phyloP scores from a whole-genome alignment of 2,888 invertebrate species.

The Trilocha varians region DNA sequence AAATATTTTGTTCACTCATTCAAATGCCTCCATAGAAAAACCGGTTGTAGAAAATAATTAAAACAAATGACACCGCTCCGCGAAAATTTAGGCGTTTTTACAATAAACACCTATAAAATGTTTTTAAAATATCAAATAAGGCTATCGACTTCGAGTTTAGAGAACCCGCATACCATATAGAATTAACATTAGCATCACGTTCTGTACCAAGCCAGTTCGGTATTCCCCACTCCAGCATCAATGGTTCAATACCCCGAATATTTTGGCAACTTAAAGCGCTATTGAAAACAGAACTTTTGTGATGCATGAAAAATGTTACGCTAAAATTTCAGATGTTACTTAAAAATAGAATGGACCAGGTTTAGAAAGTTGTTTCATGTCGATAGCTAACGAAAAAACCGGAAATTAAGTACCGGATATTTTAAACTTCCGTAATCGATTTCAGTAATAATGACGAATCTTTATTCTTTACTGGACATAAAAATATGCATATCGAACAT shows the following conservation, averaged over 20 bases:
- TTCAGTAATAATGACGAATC: too few species aligned
- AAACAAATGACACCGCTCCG: neutral
- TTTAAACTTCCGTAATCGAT: neutral
- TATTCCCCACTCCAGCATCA: slow-evolving; percentile 32
- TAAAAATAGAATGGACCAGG: slow-evolving; percentile 4
- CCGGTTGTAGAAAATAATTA: too few species aligned
- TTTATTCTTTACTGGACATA: too few species aligned
- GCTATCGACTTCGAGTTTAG: slow-evolving; percentile 10
- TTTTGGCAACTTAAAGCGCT: slow-evolving; percentile 7
- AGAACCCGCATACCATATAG: slow-evolving; percentile 19
- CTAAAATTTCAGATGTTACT: neutral
- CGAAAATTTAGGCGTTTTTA: neutral
- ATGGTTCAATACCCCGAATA: slow-evolving; percentile 28
- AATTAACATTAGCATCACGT: slow-evolving; percentile 42
- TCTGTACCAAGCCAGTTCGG: slow-evolving; percentile 17
- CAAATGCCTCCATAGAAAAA: too few species aligned
- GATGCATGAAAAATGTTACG: neutral
- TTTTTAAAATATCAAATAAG: slow-evolving; percentile 10
- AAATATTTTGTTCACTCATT: too few species aligned
- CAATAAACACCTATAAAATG: neutral
- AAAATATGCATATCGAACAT: too few species aligned
- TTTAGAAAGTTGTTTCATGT: slow-evolving; percentile 14
- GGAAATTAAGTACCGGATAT: neutral
- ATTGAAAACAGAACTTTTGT: neutral
- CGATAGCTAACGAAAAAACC: too few species aligned